Evolutionary conservation across 2,888 invertebrate species (phyloP).

Genomic region (Drosophila longiperda): DNA sequence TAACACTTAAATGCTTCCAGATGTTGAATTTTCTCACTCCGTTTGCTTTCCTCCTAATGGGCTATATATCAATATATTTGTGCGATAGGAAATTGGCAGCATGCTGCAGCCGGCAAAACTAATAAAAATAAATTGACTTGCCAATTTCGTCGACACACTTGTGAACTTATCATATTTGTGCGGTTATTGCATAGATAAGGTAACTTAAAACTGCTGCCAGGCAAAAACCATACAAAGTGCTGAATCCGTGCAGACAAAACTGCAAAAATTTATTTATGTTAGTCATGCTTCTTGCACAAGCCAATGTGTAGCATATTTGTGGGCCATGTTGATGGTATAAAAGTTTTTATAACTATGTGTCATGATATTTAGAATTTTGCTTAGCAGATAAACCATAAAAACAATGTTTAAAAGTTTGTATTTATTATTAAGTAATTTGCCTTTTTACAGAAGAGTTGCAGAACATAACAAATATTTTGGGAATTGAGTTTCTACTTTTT

Average conservation of each 20-base stretch:
- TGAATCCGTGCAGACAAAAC: background rate
- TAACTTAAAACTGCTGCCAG: slow-evolving; percentile 4
- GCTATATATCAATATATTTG: slow-evolving; percentile 33
- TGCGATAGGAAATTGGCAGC: slow-evolving; percentile 28
- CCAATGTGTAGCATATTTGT: slow-evolving; percentile 4
- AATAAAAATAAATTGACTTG: slow-evolving; percentile 68
- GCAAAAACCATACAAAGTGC: background rate
- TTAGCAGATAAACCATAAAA: background rate
- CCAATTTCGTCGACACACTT: slow-evolving; percentile 54
- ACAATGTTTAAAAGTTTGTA: background rate
- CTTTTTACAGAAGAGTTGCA: background rate
- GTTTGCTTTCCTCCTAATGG: slow-evolving; percentile 5
- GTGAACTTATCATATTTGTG: slow-evolving; percentile 41
- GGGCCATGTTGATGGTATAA: background rate
- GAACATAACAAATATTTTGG: background rate
- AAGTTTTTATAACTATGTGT: background rate
- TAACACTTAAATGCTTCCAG: slow-evolving; percentile 71
- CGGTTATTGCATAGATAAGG: slow-evolving; percentile 16
- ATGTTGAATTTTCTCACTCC: slow-evolving; percentile 38
- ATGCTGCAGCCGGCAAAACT: slow-evolving; percentile 46
- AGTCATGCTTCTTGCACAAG: slow-evolving; percentile 1
- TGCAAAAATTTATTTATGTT: slow-evolving; percentile 1
- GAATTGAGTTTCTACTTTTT: background rate
- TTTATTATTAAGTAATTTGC: background rate
- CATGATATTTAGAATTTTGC: background rate